Percentiles rank a stretch among this genome's conserved stretches.
These are phyloP conservation scores for Chiridota heheva DNA, from an alignment of 35 echinoderm and acorn worm genomes.

Conservation along the genomic window DNA sequence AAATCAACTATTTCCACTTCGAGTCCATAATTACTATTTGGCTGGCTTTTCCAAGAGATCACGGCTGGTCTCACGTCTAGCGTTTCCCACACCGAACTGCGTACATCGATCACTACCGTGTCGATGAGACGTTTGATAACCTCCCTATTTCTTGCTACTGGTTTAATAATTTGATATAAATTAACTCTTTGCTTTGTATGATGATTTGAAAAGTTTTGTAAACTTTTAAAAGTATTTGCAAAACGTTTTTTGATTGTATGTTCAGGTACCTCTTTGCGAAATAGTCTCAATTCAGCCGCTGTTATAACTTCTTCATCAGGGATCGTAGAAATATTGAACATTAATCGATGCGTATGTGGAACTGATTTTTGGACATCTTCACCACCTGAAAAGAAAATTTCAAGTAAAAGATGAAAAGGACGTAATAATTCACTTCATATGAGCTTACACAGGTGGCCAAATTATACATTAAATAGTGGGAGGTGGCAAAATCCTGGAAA, in stretches of 20 bases:
- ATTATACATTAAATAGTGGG: too few relatives aligned
- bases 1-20: conserved; percentile 77
- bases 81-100: conserved; percentile 79
- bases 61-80: conserved; percentile 91
- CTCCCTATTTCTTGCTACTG: conserved; percentile 68
- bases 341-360: conserved; percentile 58
- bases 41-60: conserved; percentile 52
- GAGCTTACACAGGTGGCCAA: too few relatives aligned
- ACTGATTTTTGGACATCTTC: neutral
- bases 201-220: conserved; percentile 12
- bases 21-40: conserved; percentile 78
- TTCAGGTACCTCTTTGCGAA: conserved; percentile 58
- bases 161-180: conserved; percentile 94
- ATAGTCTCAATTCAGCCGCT: conserved; percentile 80
- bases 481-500: too few relatives aligned
- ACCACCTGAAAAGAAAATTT: conserved; percentile 50
- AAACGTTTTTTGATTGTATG: conserved; percentile 56
- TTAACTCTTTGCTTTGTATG: conserved; percentile 75
- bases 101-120: conserved; percentile 76
- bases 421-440: too few relatives aligned
- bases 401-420: too few relatives aligned
- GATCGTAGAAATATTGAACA: conserved; percentile 76
- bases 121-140: conserved; percentile 95
- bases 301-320: conserved; percentile 78
- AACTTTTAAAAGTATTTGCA: conserved; percentile 38